Evolutionary conservation across 2,113 vertebrate species (phyloP).

Genomic region (Zosterops hypoxanthus): DNA sequence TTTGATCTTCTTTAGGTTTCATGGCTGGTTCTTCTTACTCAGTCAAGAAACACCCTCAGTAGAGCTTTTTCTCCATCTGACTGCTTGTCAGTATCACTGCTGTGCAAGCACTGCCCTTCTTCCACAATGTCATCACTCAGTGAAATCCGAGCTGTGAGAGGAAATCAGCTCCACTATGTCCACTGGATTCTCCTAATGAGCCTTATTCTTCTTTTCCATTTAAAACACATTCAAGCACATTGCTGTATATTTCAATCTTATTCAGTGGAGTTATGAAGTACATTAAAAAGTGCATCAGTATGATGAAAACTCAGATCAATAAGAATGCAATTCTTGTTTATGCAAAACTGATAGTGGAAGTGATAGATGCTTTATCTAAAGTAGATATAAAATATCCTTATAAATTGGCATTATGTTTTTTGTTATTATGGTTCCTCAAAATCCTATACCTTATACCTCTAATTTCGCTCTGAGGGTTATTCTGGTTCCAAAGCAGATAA

Average conservation of each 20-base stretch:
- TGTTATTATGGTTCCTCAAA: neutral
- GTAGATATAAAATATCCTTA: neutral
- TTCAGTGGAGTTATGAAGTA: neutral
- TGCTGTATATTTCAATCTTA: neutral
- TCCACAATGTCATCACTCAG: neutral
- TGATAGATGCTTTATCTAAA: neutral
- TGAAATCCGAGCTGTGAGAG: neutral
- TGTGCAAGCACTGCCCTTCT: neutral
- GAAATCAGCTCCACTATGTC: neutral
- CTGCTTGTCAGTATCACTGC: accelerated
- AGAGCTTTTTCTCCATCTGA: neutral
- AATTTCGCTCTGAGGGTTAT: neutral
- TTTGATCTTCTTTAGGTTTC: neutral
- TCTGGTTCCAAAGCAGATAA: neutral
- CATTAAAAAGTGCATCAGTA: neutral
- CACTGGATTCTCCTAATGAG: neutral
- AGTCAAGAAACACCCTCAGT: neutral
- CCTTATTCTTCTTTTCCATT: neutral
- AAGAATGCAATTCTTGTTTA: neutral
- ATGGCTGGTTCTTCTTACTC: neutral
- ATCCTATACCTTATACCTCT: neutral
- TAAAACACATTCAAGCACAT: neutral
- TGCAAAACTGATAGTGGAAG: neutral
- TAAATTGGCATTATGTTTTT: neutral
- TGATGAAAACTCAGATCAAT: neutral